Evolutionary conservation across 2,888 invertebrate genomes (phyloP), one percentile per base, ranked within the genome.

Genomic region (Erpobdella octoculata): DNA sequence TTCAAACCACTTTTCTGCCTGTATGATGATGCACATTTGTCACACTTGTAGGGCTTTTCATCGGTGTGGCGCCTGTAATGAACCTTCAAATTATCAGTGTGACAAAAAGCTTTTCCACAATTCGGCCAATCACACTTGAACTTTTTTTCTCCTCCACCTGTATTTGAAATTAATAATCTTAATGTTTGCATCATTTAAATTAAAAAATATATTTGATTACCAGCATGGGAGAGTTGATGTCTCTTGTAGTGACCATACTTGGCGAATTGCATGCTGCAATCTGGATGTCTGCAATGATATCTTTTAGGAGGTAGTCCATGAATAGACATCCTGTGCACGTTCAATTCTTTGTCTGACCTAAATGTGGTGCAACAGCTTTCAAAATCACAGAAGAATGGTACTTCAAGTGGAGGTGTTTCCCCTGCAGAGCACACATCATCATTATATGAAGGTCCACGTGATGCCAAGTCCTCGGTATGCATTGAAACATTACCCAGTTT

Each of bases 221-320:
- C 82, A 78, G 80, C 78, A 75, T 82, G 82, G 59, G 80, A 80
- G 64, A 79, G 78, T 68, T 78, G 77, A 76, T 82, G 82, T n/a
- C 81, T 76, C 69, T 79, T 79, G 66, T 82, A 76, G 75, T 82
- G 82, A 71, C 79, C 79, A 71, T 79, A 79, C 75, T 81, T 81
- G 77, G 81, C 80, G 76, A 82, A 82, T 67, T 79, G 78, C 75
- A 79, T 79, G 18, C 75, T 77, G 75, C 82, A 82, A 48, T 78
- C 79, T 46, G 79, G 79, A 69, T 78, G 77, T 25, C 76, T 71
- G 75, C 82, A 82, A 58, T 64, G 73, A 46, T 69, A 73, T 35
- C 61, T 59, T 41, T 71, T 71, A 12, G 73, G 71, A 31, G 65
- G 67, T 15, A 69, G 68, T 25, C 58, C 71, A 37, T 73, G 73